A percentile compares a stretch with the other conserved stretches of the same genome.
These are phyloP conservation scores for Megaceryle torquata DNA, from an alignment of 2,113 vertebrate genomes.

Conservation along the genomic window DNA sequence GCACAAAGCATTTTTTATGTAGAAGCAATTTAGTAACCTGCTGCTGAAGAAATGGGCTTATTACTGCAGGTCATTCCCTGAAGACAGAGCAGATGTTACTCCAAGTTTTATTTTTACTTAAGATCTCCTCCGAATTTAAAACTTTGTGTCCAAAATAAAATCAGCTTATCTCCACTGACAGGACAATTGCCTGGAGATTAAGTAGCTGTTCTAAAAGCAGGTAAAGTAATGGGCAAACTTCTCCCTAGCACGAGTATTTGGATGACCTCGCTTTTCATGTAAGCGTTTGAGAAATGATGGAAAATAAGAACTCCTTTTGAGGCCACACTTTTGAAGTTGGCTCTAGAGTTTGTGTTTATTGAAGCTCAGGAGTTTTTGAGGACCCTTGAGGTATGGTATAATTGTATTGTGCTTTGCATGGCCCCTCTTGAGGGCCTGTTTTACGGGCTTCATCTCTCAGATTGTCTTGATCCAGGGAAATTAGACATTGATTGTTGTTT, in stretches of 20 bases:
- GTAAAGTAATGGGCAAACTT: background rate
- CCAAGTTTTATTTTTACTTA: background rate
- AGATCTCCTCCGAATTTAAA: background rate
- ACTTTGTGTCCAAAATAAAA: background rate
- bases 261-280: background rate
- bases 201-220: background rate
- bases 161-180: background rate
- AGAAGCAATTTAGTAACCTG: background rate
- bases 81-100: background rate
- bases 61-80: background rate
- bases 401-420: background rate
- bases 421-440: background rate
- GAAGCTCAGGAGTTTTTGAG: background rate
- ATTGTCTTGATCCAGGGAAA: background rate
- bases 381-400: background rate
- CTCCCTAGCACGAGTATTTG: background rate
- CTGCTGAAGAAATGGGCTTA: background rate
- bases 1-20: background rate
- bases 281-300: background rate
- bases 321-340: accelerated
- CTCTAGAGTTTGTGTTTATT: background rate
- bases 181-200: background rate
- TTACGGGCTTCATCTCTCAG: background rate
- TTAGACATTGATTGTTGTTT: background rate
- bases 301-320: background rate